Conservation (phyloP, 2,797 vertebrate species). For the Graptemys geographica region DNA sequence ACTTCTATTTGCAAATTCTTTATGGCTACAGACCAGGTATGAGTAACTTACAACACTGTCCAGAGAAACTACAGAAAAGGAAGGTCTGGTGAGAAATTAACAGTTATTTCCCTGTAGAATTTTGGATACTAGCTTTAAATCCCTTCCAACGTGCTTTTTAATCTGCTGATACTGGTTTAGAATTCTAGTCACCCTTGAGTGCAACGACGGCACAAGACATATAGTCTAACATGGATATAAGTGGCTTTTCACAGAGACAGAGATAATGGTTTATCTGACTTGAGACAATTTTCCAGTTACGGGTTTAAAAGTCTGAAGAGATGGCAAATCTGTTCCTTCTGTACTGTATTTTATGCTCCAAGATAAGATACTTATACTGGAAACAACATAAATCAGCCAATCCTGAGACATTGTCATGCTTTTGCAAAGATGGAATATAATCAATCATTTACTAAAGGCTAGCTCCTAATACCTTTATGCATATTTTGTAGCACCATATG, state of each 20-base stretch:
- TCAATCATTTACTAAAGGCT: background rate
- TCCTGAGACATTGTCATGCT: background rate
- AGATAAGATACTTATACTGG: slow-evolving; percentile 17
- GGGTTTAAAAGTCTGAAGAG: slow-evolving; percentile 54
- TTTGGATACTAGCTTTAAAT: slow-evolving; percentile 50
- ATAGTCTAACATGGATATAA: slow-evolving; percentile 32
- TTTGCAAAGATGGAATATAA: slow-evolving; percentile 7
- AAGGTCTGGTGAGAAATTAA: background rate
- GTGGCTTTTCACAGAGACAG: slow-evolving; percentile 32
- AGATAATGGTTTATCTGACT: slow-evolving; percentile 63
- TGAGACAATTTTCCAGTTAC: slow-evolving; percentile 47
- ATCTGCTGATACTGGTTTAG: slow-evolving; percentile 28
- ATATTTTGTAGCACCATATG: background rate
- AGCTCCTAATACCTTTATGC: background rate
- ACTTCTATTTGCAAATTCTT: background rate
- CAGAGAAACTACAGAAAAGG: background rate
- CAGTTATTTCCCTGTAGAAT: slow-evolving; percentile 21
- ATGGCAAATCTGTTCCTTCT: slow-evolving; percentile 36
- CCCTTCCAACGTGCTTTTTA: slow-evolving; percentile 37
- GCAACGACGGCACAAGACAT: slow-evolving; percentile 44
- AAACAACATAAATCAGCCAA: slow-evolving; percentile 8
- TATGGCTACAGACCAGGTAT: background rate
- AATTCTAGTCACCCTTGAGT: slow-evolving; percentile 42
- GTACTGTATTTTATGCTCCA: slow-evolving; percentile 3
- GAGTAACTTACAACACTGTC: background rate